Evolutionary conservation across 2,113 vertebrate species (phyloP).

Genomic region (Sclerurus mexicanus): DNA sequence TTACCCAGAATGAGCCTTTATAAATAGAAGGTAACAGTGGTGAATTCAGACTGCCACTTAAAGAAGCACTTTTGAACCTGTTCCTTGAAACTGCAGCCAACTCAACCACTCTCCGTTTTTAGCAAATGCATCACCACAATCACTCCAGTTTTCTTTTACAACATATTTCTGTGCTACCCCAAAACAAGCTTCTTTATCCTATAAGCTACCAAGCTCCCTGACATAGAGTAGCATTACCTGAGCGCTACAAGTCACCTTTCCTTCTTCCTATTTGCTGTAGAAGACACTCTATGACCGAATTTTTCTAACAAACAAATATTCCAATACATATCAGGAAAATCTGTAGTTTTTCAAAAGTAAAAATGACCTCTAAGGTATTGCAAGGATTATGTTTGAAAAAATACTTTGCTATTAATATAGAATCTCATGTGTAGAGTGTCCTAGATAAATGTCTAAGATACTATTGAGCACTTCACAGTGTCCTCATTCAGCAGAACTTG

Average conservation of each 20-base stretch:
- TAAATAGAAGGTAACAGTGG: background rate
- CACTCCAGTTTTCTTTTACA: background rate
- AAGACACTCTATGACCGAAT: background rate
- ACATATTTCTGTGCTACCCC: background rate
- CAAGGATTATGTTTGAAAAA: slow-evolving; percentile 66
- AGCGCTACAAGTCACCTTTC: background rate
- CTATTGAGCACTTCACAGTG: slow-evolving; percentile 54
- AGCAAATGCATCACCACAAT: background rate
- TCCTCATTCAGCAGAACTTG: slow-evolving; percentile 68
- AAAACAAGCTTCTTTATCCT: background rate
- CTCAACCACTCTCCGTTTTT: background rate
- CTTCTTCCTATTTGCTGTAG: background rate
- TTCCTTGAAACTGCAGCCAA: background rate
- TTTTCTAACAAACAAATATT: background rate
- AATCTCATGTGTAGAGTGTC: slow-evolving; percentile 65
- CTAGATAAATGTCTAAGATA: slow-evolving; percentile 72
- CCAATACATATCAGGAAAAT: background rate
- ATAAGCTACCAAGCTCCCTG: background rate
- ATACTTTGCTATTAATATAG: slow-evolving; percentile 63
- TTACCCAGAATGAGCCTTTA: background rate
- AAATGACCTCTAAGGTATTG: slow-evolving; percentile 69
- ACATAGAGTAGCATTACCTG: background rate
- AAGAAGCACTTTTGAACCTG: background rate
- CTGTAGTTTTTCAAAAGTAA: slow-evolving; percentile 55
- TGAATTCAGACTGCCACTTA: background rate